Evolutionary conservation across 1,140 invertebrate genomes (phyloP).

Genomic region (Drosophila suzukii): DNA sequence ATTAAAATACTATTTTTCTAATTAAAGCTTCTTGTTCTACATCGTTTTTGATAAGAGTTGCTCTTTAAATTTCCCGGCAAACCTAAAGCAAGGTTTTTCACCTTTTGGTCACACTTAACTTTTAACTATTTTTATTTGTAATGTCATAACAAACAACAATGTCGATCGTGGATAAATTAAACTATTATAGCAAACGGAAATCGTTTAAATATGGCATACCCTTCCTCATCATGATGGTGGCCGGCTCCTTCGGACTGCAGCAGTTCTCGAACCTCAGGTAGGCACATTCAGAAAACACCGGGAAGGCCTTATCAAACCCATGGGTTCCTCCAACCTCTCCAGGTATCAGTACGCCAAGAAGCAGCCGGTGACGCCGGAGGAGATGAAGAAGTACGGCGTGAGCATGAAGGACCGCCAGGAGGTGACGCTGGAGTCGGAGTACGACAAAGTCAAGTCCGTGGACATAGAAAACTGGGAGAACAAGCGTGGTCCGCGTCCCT

Average conservation of each 20-base stretch:
- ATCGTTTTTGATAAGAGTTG: not conserved
- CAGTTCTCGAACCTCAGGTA: constrained; percentile 90
- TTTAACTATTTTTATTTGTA: not conserved
- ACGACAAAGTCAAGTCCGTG: constrained; percentile 89
- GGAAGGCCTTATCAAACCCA: not conserved
- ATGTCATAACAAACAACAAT: constrained; percentile 61
- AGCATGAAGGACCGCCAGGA: constrained; percentile 88
- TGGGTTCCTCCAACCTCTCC: not conserved
- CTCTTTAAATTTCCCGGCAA: not conserved
- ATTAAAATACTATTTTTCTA: not conserved
- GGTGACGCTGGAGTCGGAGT: constrained; percentile 89
- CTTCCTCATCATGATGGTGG: constrained; percentile 88
- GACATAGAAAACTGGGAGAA: constrained; percentile 93
- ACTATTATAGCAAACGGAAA: constrained; percentile 60
- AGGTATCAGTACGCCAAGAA: constrained; percentile 89
- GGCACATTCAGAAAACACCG: constrained; percentile 3
- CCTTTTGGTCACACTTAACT: not conserved
- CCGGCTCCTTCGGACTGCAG: constrained; percentile 89
- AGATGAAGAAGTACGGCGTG: constrained; percentile 88
- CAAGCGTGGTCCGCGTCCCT: constrained; percentile 91
- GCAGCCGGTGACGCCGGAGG: constrained; percentile 86
- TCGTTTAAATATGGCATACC: constrained; percentile 86
- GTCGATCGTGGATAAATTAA: constrained; percentile 69
- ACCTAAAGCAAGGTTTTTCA: not conserved
- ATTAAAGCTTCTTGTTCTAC: not conserved